Evolutionary conservation across 2,113 vertebrate genomes (phyloP).

Genomic region (Chaenogobius annularis): DNA sequence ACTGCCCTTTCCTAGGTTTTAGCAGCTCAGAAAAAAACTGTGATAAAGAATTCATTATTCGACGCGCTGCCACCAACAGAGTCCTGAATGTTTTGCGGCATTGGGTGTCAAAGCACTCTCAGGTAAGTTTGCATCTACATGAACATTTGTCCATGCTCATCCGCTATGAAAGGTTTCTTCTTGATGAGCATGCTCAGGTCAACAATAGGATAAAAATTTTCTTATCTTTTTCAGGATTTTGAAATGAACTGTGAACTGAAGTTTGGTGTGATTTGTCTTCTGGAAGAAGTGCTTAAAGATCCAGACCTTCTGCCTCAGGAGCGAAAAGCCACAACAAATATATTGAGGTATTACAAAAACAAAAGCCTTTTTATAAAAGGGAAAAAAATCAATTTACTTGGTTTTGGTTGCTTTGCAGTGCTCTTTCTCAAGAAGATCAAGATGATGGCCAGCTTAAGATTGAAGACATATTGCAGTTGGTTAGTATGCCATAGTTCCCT

Average conservation of each 20-base stretch:
- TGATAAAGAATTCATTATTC: conserved; percentile 97
- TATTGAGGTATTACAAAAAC: conserved; percentile 81
- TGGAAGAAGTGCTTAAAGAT: conserved; percentile 93
- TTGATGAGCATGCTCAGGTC: too few relatives aligned
- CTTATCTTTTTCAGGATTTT: conserved; percentile 83
- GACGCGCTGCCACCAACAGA: conserved; percentile 91
- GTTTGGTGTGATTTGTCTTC: conserved; percentile 84
- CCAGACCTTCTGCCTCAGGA: conserved; percentile 94
- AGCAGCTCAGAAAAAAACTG: conserved; percentile 85
- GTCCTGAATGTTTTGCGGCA: conserved; percentile 95
- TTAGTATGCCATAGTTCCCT: conserved; percentile 65
- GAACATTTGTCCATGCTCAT: conserved; percentile 21
- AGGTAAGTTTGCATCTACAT: conserved; percentile 76
- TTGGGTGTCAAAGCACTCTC: conserved; percentile 96
- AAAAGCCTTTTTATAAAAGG: too few relatives aligned
- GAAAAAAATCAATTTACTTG: background rate
- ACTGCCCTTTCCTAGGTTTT: conserved; percentile 76
- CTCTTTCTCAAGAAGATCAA: conserved; percentile 92
- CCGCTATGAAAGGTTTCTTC: background rate
- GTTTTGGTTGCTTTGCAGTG: conserved; percentile 75
- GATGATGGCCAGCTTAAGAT: conserved; percentile 90
- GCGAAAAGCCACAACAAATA: conserved; percentile 92
- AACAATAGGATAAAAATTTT: background rate
- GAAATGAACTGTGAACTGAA: conserved; percentile 90
- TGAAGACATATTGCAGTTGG: conserved; percentile 89